A percentile compares a stretch with the other conserved stretches of the same genome.
Conservation (phyloP, 2,888 invertebrate genomes). For the Limnephilus lunatus region DNA sequence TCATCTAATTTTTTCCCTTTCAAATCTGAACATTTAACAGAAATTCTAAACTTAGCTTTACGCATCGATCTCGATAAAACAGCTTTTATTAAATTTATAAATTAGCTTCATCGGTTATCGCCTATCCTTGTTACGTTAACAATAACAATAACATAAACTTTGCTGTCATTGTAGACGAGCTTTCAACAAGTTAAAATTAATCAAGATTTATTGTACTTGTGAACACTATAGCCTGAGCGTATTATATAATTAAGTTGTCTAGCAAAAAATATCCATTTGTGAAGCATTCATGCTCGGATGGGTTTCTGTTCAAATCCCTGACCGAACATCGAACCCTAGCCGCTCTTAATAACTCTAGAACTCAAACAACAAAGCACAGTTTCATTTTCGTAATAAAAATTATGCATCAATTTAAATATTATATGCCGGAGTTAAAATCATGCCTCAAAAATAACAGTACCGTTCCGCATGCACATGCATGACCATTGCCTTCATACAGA, state of each 20-base stretch:
- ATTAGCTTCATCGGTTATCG: not conserved
- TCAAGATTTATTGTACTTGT: not conserved
- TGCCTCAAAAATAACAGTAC: not conserved
- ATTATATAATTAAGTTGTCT: not conserved
- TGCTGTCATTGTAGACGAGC: not conserved
- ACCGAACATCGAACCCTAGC: not conserved
- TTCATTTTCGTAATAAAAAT: not conserved
- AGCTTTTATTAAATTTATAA: not conserved
- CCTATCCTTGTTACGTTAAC: not conserved
- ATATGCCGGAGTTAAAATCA: not conserved
- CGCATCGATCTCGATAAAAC: not conserved
- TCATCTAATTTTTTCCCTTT: not conserved
- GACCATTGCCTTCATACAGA: not conserved
- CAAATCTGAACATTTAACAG: not conserved
- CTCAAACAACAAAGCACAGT: not conserved
- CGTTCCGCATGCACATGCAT: not conserved
- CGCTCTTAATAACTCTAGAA: not conserved
- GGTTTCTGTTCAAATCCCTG: not conserved
- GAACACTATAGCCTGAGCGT: not conserved
- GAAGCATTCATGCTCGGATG: not conserved
- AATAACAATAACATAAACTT: not conserved
- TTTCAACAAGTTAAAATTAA: not conserved
- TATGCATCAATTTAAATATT: not conserved
- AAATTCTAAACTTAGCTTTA: not conserved
- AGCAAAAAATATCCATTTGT: not conserved